Conservation (phyloP, 1,140 invertebrate species). For the Oscheius sp. region DNA sequence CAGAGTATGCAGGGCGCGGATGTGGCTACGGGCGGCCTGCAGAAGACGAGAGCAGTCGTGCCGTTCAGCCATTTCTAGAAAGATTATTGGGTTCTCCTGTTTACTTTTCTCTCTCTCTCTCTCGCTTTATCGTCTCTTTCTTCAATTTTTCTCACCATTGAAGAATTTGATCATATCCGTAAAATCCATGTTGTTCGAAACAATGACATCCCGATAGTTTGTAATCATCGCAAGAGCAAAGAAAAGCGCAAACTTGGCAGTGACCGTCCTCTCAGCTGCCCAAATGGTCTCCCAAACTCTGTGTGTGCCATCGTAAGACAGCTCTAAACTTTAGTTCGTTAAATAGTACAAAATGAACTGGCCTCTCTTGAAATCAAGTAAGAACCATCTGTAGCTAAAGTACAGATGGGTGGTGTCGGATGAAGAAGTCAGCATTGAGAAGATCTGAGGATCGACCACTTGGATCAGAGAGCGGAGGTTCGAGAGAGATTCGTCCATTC, state of each 20-base stretch:
- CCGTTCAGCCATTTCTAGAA: slow-evolving; percentile 88
- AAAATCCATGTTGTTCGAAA: slow-evolving; percentile 92
- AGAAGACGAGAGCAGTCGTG: slow-evolving; percentile 81
- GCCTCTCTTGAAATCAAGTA: slow-evolving; percentile 76
- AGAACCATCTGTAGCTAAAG: slow-evolving; percentile 91
- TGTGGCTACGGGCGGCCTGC: slow-evolving; percentile 76
- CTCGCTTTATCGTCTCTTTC: background rate
- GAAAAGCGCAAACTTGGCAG: slow-evolving; percentile 85
- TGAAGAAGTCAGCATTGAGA: slow-evolving; percentile 81
- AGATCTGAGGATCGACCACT: slow-evolving; percentile 87
- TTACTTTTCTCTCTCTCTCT: background rate
- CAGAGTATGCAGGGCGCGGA: slow-evolving; percentile 80
- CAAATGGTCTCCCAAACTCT: slow-evolving; percentile 92
- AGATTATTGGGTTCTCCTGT: background rate
- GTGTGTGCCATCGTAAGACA: slow-evolving; percentile 86
- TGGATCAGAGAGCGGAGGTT: slow-evolving; percentile 79
- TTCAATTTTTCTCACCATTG: slow-evolving; percentile 72
- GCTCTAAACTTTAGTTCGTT: slow-evolving; percentile 66
- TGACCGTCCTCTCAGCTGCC: slow-evolving; percentile 82
- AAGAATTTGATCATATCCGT: slow-evolving; percentile 97
- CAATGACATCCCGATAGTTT: slow-evolving; percentile 86
- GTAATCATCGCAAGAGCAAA: slow-evolving; percentile 84
- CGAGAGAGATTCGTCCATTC: slow-evolving; percentile 90
- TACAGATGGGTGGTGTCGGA: slow-evolving; percentile 95
- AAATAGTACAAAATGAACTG: slow-evolving; percentile 19